Conservation (phyloP, 2,113 vertebrate species). For the Epinephelus moara region DNA sequence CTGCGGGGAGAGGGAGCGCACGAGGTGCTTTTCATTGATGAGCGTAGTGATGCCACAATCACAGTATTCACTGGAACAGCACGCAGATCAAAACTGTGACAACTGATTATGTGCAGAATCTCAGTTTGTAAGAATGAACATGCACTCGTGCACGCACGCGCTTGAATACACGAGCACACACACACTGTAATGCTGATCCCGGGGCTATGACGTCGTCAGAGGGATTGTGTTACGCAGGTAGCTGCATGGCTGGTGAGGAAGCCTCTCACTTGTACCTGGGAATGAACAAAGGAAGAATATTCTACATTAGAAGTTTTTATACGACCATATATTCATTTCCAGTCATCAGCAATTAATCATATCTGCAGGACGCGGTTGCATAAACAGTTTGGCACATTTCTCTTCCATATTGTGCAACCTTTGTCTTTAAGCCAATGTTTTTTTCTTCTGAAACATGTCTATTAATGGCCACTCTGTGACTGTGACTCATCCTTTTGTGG, state of each 20-base stretch:
- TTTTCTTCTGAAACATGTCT: conserved; percentile 8
- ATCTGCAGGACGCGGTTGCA: conserved; percentile 23
- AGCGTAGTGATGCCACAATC: conserved; percentile 39
- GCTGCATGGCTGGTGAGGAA: conserved; percentile 14
- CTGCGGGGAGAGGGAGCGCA: conserved; percentile 48
- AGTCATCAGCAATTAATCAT: conserved; percentile 13
- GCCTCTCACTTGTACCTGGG: conserved; percentile 19
- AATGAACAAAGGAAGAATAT: conserved; percentile 26
- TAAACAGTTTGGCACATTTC: conserved; percentile 39
- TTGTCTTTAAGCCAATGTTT: conserved; percentile 26
- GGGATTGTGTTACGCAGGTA: conserved; percentile 58
- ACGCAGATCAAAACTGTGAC: not conserved
- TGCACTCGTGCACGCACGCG: not conserved
- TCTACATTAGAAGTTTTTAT: not conserved
- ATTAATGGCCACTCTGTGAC: conserved; percentile 13
- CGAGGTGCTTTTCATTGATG: conserved; percentile 77
- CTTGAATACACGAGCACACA: not conserved
- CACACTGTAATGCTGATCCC: conserved; percentile 46
- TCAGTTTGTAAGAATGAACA: conserved; percentile 3
- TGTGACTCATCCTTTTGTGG: conserved; percentile 11
- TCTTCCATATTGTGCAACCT: conserved; percentile 26
- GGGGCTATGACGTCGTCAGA: conserved; percentile 61
- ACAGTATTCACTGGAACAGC: conserved; percentile 18
- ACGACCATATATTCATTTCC: not conserved
- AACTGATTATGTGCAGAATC: conserved; percentile 13